phyloP scores from a whole-genome alignment of 2,797 vertebrate species.

The Pseudotriccus pelzelni region DNA sequence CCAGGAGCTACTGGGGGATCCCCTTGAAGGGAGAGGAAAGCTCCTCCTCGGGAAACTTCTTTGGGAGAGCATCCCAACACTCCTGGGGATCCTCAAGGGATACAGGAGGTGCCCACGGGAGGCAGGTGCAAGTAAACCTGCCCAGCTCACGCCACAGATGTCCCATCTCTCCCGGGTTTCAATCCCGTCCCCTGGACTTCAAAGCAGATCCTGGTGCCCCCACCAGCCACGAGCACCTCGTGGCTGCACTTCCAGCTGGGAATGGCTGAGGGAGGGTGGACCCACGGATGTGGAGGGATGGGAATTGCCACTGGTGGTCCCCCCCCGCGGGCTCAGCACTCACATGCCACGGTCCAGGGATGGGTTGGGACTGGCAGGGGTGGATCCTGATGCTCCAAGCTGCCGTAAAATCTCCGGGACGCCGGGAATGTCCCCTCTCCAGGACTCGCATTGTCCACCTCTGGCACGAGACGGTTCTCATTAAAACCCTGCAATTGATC shows the following conservation, averaged over 20 bases:
- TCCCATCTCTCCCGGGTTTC: no score
- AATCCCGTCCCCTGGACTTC: background rate
- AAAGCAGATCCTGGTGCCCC: background rate
- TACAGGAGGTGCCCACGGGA: background rate
- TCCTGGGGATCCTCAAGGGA: background rate
- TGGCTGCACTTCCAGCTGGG: background rate
- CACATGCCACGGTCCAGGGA: background rate
- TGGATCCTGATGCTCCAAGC: background rate
- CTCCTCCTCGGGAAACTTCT: background rate
- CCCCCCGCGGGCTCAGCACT: background rate
- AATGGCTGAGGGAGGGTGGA: rapidly evolving
- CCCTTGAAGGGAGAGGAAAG: background rate
- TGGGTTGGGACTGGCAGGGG: background rate
- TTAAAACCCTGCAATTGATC: slow-evolving; percentile 25
- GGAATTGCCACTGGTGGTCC: rapidly evolving
- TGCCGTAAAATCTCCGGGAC: background rate
- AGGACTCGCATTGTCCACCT: background rate
- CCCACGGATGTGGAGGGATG: rapidly evolving
- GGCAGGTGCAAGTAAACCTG: background rate
- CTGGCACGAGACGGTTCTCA: slow-evolving; percentile 43
- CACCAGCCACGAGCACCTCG: background rate
- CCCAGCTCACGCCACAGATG: background rate
- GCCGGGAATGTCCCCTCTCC: background rate
- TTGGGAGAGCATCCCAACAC: background rate
- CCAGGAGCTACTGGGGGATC: background rate